Conservation (phyloP, 2,888 invertebrate species). For the Apodemia hepburni region DNA sequence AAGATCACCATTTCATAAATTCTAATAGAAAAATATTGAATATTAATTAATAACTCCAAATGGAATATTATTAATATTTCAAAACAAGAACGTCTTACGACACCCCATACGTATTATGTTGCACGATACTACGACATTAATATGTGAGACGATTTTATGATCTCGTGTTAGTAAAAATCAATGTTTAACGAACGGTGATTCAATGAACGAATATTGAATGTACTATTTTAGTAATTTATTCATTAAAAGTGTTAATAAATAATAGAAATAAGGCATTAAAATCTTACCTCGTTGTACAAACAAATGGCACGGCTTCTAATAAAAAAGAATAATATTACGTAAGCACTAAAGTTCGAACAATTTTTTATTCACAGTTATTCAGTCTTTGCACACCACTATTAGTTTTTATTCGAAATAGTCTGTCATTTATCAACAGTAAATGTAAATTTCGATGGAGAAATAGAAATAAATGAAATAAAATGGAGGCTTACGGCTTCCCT, state of each 20-base stretch:
- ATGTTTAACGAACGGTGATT: constrained; percentile 28
- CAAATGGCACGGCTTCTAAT: constrained; percentile 32
- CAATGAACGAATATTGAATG: not conserved
- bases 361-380: constrained; percentile 16
- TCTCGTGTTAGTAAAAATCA: constrained; percentile 37
- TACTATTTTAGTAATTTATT: not conserved
- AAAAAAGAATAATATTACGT: constrained; percentile 45
- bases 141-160: not conserved
- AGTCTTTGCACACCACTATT: constrained; percentile 31
- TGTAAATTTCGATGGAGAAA: constrained; percentile 39
- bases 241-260: not conserved
- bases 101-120: no score
- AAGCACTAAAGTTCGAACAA: constrained; percentile 33
- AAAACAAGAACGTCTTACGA: no score
- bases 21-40: no score
- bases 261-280: constrained; percentile 8
- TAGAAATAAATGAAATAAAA: constrained; percentile 58
- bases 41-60: no score
- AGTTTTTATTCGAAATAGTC: constrained; percentile 23
- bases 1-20: no score
- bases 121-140: not conserved
- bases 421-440: constrained; percentile 24
- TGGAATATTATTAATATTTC: no score
- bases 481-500: constrained; percentile 49
- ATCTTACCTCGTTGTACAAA: constrained; percentile 39